Evolutionary conservation across 2,888 invertebrate species (phyloP).

Genomic region (Cataglyphis rosenhaueri): DNA sequence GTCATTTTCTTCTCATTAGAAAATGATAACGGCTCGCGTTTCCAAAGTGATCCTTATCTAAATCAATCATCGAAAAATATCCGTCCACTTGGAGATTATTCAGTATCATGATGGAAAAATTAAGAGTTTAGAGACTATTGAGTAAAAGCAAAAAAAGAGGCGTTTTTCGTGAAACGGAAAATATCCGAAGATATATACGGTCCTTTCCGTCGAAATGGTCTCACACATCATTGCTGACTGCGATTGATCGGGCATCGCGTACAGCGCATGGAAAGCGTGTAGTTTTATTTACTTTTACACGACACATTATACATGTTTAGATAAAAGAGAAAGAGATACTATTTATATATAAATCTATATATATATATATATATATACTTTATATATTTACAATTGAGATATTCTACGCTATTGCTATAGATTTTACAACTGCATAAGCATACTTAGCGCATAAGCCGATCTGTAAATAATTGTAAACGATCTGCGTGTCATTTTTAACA

Average conservation of each 20-base stretch:
- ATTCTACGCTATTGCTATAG: constrained; percentile 63
- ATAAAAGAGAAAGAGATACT: constrained; percentile 55
- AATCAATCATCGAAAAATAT: constrained; percentile 63
- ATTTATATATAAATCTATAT: constrained; percentile 64
- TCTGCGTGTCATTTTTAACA: constrained; percentile 61
- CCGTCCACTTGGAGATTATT: constrained; percentile 65
- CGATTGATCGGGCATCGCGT: constrained; percentile 30
- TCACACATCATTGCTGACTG: constrained; percentile 9
- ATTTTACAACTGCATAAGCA: constrained; percentile 66
- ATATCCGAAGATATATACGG: not conserved
- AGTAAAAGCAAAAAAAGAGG: not conserved
- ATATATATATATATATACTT: constrained; percentile 58
- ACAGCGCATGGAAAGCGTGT: constrained; percentile 43
- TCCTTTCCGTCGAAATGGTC: constrained; percentile 35
- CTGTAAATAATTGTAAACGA: constrained; percentile 69
- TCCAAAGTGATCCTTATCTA: constrained; percentile 50
- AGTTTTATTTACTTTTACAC: constrained; percentile 68
- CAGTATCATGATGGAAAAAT: constrained; percentile 36
- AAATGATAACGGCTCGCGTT: constrained; percentile 25
- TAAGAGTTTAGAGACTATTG: not conserved
- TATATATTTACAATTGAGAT: constrained; percentile 57
- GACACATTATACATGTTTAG: constrained; percentile 59
- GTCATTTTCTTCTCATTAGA: not conserved
- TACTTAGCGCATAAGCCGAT: constrained; percentile 65
- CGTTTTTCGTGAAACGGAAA: not conserved